Percentiles rank a stretch among this genome's conserved stretches.
Conservation (phyloP, 2,113 vertebrate genomes). For the Trogon surrucura region DNA sequence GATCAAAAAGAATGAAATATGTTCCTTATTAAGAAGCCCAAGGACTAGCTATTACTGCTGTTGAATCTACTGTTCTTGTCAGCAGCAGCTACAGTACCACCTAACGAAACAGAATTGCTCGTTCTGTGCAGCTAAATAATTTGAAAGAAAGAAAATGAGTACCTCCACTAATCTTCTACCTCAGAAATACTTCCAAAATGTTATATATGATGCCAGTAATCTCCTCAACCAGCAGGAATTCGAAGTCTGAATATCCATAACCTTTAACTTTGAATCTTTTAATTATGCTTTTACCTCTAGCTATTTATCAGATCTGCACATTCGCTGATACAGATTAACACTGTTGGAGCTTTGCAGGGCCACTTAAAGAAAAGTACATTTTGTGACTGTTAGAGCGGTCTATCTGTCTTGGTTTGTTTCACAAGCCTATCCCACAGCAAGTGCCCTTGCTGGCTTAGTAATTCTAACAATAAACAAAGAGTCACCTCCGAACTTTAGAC, state of each 20-base stretch:
- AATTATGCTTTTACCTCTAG: constrained; percentile 45
- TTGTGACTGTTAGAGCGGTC: background rate
- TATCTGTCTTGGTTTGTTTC: constrained; percentile 38
- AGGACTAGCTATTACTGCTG: background rate
- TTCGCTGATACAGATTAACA: constrained; percentile 4
- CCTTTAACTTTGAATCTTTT: constrained; percentile 25
- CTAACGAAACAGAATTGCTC: background rate
- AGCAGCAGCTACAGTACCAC: background rate
- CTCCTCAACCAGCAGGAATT: constrained; percentile 16
- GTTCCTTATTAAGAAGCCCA: background rate
- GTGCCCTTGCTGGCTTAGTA: background rate
- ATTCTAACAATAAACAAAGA: background rate
- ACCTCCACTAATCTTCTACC: background rate
- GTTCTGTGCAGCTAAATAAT: constrained; percentile 19
- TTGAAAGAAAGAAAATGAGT: background rate
- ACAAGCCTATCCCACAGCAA: background rate
- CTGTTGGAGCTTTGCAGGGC: background rate
- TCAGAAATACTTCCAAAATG: constrained; percentile 5
- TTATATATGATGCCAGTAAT: constrained; percentile 14
- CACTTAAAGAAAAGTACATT: background rate
- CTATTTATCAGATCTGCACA: constrained; percentile 45
- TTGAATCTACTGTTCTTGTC: constrained; percentile 17
- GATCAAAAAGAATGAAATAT: constrained; percentile 16
- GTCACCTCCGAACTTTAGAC: background rate
- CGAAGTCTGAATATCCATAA: background rate